Conservation (phyloP, 2,888 invertebrate species). For the Xanthia icteritia region DNA sequence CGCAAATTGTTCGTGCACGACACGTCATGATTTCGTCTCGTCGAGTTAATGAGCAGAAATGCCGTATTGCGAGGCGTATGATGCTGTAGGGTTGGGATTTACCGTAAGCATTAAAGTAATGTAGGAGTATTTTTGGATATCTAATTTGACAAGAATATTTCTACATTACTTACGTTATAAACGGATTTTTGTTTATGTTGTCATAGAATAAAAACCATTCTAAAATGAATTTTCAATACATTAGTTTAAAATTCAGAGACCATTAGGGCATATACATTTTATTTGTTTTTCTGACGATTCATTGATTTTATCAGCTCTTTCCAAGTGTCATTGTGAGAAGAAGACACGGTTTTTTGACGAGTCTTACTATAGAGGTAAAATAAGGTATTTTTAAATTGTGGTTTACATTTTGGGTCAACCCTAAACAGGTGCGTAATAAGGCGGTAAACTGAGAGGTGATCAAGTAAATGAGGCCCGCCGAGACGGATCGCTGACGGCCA, state of each 20-base stretch:
- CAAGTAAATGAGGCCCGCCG: constrained; percentile 58
- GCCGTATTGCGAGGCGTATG: constrained; percentile 60
- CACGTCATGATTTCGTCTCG: constrained; percentile 80
- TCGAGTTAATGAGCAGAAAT: constrained; percentile 83
- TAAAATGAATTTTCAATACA: neutral
- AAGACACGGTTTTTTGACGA: neutral
- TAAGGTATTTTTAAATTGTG: neutral
- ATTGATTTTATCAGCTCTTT: too few species aligned
- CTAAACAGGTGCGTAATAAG: constrained; percentile 63
- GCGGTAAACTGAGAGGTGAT: constrained; percentile 69
- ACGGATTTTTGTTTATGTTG: neutral
- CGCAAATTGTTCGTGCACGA: constrained; percentile 65
- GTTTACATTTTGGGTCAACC: constrained; percentile 23
- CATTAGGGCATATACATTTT: neutral
- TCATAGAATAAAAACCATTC: neutral
- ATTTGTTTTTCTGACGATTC: neutral
- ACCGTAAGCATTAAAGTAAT: neutral
- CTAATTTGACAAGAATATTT: neutral
- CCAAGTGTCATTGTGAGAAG: neutral
- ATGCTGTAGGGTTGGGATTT: constrained; percentile 49
- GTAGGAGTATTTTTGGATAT: neutral
- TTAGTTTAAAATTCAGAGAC: neutral
- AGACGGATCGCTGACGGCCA: constrained; percentile 51
- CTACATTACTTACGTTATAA: neutral
- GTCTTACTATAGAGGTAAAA: neutral